These are phyloP conservation scores for Empidonax alnorum DNA, from an alignment of 2,113 vertebrate species.

Conservation along the genomic window DNA sequence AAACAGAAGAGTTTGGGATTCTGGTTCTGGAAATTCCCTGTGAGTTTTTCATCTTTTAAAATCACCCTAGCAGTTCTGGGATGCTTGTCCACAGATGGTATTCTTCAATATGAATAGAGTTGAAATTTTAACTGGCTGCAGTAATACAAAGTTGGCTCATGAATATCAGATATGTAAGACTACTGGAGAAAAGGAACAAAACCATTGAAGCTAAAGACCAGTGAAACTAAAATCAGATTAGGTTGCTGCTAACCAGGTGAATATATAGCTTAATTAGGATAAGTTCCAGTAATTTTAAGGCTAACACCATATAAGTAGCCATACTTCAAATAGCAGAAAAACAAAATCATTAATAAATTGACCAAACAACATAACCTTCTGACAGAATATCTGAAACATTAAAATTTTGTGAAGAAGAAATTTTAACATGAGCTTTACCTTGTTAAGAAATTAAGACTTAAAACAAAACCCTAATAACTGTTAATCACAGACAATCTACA, in stretches of 20 bases:
- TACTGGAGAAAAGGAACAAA: constrained; percentile 26
- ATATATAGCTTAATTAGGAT: constrained; percentile 23
- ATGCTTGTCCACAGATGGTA: not conserved
- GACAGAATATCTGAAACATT: constrained; percentile 14
- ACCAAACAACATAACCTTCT: constrained; percentile 32
- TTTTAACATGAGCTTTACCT: constrained; percentile 20
- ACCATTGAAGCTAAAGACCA: not conserved
- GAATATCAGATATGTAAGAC: not conserved
- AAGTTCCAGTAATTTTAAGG: constrained; percentile 26
- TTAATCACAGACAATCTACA: not conserved
- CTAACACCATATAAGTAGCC: constrained; percentile 23
- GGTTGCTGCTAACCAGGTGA: constrained; percentile 24
- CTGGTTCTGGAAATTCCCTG: not conserved
- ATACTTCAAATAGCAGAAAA: constrained; percentile 20
- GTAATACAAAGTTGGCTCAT: not conserved
- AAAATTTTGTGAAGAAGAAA: constrained; percentile 7
- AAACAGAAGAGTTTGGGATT: not conserved
- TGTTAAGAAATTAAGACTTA: constrained; percentile 50
- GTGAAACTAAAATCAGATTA: constrained; percentile 45
- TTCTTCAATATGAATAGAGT: not conserved
- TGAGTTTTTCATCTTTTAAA: not conserved
- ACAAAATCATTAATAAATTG: constrained; percentile 23
- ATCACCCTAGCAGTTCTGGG: not conserved
- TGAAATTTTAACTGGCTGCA: constrained; percentile 19
- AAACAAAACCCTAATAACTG: not conserved